phyloP scores from a whole-genome alignment of 2,888 invertebrate species.

The Plusia festucae region DNA sequence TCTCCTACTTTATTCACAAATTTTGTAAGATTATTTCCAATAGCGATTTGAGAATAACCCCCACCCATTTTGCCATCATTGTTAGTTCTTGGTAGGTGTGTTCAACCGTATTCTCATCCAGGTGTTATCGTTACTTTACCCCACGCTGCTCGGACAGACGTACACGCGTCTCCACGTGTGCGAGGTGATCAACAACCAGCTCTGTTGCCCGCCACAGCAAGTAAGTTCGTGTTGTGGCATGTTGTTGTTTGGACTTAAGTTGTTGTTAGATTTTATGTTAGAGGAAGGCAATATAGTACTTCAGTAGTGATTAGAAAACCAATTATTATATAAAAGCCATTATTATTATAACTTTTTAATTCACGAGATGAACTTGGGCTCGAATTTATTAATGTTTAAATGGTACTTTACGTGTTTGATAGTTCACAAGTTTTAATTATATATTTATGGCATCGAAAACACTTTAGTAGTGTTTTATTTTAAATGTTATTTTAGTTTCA shows the following conservation, averaged over 20 bases:
- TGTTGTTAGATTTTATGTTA: conserved; percentile 1
- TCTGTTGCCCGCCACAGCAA: conserved; percentile 93
- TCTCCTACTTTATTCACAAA: not conserved
- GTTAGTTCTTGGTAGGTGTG: conserved; percentile 24
- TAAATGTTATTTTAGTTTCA: no score
- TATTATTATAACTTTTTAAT: no score
- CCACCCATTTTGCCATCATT: conserved; percentile 37
- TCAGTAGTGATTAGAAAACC: no score
- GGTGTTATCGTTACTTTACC: conserved; percentile 80
- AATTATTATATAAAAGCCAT: no score
- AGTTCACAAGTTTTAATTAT: not conserved
- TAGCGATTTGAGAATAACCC: not conserved
- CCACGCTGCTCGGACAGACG: conserved; percentile 91
- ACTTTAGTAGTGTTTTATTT: no score
- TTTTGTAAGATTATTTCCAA: not conserved
- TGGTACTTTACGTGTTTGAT: not conserved
- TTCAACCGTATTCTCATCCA: conserved; percentile 64
- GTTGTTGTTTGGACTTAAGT: conserved; percentile 35
- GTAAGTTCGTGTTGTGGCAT: conserved; percentile 73
- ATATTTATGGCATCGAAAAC: not conserved
- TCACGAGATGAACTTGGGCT: not conserved
- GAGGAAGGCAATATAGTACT: conserved; percentile 26
- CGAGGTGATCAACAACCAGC: conserved; percentile 94
- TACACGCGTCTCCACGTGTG: conserved; percentile 97
- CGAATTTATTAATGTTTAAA: not conserved